These are phyloP conservation scores for Corbicula japonica DNA, from an alignment of 2,888 invertebrate species.

Conservation along the genomic window DNA sequence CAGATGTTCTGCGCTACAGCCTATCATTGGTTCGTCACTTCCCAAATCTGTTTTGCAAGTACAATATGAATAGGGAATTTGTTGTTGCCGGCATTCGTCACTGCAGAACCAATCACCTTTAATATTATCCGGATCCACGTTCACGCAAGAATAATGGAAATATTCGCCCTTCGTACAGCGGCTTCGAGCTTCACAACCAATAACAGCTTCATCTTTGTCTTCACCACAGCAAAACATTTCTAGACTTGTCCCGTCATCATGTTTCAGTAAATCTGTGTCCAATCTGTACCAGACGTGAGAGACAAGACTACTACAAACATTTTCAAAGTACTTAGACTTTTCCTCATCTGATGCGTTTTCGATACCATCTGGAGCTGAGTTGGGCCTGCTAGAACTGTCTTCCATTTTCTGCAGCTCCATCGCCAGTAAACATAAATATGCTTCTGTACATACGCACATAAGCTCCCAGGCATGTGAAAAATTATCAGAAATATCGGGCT, in stretches of 20 bases:
- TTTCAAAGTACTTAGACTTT: conserved; percentile 28
- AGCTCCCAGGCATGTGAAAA: conserved; percentile 65
- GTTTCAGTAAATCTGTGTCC: conserved; percentile 7
- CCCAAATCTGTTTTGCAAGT: conserved; percentile 49
- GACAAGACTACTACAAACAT: conserved; percentile 15
- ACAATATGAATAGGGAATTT: conserved; percentile 45
- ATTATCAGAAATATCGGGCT: conserved; percentile 52
- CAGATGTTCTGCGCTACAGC: conserved; percentile 40
- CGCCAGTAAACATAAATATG: conserved; percentile 27
- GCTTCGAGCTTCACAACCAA: conserved; percentile 41
- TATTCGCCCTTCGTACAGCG: conserved; percentile 49
- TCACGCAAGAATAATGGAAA: conserved; percentile 50
- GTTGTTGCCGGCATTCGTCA: conserved; percentile 23
- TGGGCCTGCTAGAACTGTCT: conserved; percentile 12
- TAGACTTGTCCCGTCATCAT: not conserved
- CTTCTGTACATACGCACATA: conserved; percentile 44
- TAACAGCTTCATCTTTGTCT: conserved; percentile 43
- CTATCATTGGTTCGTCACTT: conserved; percentile 52
- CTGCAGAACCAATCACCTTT: conserved; percentile 42
- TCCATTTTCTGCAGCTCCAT: conserved; percentile 36
- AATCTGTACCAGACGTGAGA: conserved; percentile 22
- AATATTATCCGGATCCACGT: conserved; percentile 32
- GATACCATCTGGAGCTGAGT: conserved; percentile 24
- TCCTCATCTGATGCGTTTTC: not conserved
- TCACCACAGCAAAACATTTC: conserved; percentile 36